Evolutionary conservation across 2,113 vertebrate species (phyloP).

Genomic region (Centrocercus urophasianus): DNA sequence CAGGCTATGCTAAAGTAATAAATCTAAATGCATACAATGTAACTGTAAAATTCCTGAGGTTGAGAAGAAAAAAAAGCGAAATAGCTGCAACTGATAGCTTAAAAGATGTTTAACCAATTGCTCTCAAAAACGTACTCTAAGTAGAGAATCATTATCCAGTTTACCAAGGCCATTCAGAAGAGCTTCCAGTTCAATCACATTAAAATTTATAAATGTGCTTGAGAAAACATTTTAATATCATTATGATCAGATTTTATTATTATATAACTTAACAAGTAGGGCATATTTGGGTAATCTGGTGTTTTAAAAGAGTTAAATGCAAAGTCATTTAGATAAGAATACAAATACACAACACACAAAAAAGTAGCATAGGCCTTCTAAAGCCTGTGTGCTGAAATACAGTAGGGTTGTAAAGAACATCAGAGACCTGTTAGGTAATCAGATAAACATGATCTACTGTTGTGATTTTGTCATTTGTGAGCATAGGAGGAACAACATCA

Average conservation of each 20-base stretch:
- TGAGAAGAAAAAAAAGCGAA: background rate
- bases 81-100: background rate
- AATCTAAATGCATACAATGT: background rate
- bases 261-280: too few species aligned
- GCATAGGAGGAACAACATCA: background rate
- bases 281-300: background rate
- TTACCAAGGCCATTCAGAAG: background rate
- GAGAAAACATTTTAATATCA: background rate
- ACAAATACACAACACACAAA: too few species aligned
- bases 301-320: background rate
- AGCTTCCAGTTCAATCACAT: background rate
- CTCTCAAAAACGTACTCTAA: background rate
- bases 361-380: background rate
- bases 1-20: background rate
- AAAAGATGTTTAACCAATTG: background rate
- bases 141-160: background rate
- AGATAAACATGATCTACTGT: background rate
- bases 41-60: background rate
- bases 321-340: background rate
- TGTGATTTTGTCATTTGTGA: background rate
- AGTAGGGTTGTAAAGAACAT: background rate
- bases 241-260: background rate
- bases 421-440: background rate
- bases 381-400: background rate
- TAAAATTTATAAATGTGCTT: background rate